A percentile compares a stretch with the other conserved stretches of the same genome.
phyloP scores from a whole-genome alignment of 2,797 vertebrate genomes.

The Helicolenus hilgendorfi region DNA sequence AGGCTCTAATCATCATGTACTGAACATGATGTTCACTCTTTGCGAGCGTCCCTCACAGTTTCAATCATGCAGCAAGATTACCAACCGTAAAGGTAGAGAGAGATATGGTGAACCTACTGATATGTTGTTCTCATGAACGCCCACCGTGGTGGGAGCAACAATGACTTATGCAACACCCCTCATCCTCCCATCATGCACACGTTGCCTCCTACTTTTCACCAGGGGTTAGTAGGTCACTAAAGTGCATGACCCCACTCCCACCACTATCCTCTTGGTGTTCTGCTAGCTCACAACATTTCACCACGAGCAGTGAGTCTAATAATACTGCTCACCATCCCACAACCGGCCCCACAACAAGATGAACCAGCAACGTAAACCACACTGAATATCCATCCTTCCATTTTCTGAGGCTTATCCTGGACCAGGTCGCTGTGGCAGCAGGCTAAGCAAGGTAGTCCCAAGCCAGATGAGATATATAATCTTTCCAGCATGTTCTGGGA shows the following conservation, averaged over 20 bases:
- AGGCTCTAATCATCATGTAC: background rate
- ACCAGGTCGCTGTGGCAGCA: background rate
- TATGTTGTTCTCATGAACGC: background rate
- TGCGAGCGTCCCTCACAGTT: background rate
- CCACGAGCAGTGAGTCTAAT: slow-evolving; percentile 10
- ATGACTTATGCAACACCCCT: background rate
- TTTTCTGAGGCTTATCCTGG: background rate
- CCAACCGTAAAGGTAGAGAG: background rate
- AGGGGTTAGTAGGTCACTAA: slow-evolving; percentile 35
- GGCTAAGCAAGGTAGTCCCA: background rate
- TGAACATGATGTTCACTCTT: background rate
- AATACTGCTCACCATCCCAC: slow-evolving; percentile 23
- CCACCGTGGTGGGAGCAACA: background rate
- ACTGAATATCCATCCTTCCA: background rate
- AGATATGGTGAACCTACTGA: background rate
- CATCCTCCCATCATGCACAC: background rate
- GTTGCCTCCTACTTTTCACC: background rate
- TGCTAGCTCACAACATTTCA: slow-evolving; percentile 43
- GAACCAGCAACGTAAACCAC: background rate
- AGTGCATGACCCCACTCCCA: slow-evolving; percentile 21
- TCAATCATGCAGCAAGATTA: background rate
- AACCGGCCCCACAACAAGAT: background rate
- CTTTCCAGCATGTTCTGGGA: no score
- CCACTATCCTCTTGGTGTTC: background rate
- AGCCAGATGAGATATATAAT: no score